Evolutionary conservation across 2,797 vertebrate species (phyloP), one percentile per base, ranked within the genome.

Genomic region (Austrolebias charrua): DNA sequence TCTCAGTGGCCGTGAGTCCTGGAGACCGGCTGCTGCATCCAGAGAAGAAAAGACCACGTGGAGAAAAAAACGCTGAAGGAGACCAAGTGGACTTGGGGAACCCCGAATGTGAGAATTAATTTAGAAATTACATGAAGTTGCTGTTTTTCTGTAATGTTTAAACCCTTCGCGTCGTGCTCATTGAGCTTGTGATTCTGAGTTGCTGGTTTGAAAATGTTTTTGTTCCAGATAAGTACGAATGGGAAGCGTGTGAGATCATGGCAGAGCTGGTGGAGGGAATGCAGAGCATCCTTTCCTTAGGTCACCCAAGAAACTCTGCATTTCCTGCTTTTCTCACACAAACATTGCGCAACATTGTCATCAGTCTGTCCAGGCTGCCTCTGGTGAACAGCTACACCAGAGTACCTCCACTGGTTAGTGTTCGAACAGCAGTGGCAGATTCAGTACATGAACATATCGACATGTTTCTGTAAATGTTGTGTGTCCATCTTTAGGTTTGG

Each of bases 341-440:
- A 0, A 93, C 94, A 10, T 89, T 99, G 20, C 93, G 92, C 75
- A 98, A 98, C 76, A 93, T 97, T 55, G 86, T 96, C 69, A 88
- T 98, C 90, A 99, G 96, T 84, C 90, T 99, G 78, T 96, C 96
- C 55, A 94, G 97, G 31, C 83, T 99, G 43, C 97, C 98, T 19
- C 86, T 98, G 11, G 97, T 98, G 81, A 99, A 99, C 91, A 98
- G 97, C 89, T 98, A 96, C 75, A 95, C 96, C 0, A 87, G 97
- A 57, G 93, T 98, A 3, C 97, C 97, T 69, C 95, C 96, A 1
- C 88, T 99, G 94, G 98, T 99, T 79, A 90, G 95, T 85, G 14
- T 66, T 44, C 46, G 11, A 54, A 54, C 4, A 14, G 7, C 29
- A 1, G 10, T 19, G 51, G 1, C 5, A 15, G 16, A 65, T 63